phyloP scores from a whole-genome alignment of 2,113 vertebrate genomes.

The Clarias macrocephalus region DNA sequence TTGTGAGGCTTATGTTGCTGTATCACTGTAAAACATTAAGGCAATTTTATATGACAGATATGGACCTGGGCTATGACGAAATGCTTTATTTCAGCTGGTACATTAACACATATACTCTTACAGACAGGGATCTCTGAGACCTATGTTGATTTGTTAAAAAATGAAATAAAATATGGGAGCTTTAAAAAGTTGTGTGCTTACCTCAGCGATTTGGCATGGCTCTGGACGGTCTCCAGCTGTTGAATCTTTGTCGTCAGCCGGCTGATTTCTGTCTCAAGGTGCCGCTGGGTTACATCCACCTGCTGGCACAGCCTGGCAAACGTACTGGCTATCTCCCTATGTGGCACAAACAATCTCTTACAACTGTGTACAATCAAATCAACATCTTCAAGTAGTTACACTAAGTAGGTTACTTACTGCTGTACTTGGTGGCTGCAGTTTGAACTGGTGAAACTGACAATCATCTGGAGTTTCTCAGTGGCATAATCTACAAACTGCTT shows the following conservation, averaged over 20 bases:
- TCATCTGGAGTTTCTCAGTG: constrained; percentile 89
- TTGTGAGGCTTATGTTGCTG: too few species aligned
- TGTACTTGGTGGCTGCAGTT: constrained; percentile 98
- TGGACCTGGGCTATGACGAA: too few species aligned
- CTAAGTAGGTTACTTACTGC: constrained; percentile 79
- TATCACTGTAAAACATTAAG: too few species aligned
- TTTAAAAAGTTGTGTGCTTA: constrained; percentile 58
- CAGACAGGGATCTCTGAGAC: too few species aligned
- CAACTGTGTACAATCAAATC: background rate
- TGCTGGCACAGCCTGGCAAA: constrained; percentile 93
- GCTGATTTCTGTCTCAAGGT: constrained; percentile 83
- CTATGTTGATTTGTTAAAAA: too few species aligned
- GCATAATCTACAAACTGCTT: constrained; percentile 96
- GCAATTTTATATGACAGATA: too few species aligned
- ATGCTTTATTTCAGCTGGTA: too few species aligned
- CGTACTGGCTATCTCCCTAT: constrained; percentile 92
- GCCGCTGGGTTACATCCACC: constrained; percentile 87
- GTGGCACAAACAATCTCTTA: constrained; percentile 51
- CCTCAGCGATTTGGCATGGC: constrained; percentile 84
- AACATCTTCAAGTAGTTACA: background rate
- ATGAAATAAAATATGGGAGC: too few species aligned
- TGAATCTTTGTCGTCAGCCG: constrained; percentile 83
- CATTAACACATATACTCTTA: too few species aligned
- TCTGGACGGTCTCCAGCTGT: constrained; percentile 85
- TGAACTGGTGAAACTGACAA: constrained; percentile 89